Conservation (phyloP, 2,888 invertebrate species). For the Orgyia antiqua region DNA sequence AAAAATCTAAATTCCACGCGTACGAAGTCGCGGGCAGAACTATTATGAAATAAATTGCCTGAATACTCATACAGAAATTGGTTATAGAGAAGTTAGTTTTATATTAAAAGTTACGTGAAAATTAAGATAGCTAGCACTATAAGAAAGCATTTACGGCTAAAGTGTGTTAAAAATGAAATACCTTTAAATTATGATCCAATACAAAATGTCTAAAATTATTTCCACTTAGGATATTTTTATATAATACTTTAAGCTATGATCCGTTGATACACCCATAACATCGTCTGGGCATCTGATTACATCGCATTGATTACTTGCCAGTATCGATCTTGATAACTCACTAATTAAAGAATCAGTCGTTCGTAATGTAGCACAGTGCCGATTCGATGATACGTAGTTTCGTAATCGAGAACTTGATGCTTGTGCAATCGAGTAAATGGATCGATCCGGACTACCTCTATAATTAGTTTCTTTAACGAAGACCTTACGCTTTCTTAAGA, state of each 20-base stretch:
- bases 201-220: too few relatives aligned
- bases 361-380: conserved; percentile 22
- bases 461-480: conserved; percentile 61
- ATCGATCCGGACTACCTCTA: conserved; percentile 63
- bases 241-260: conserved; percentile 20
- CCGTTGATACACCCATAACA: conserved; percentile 39
- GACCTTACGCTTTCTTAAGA: conserved; percentile 46
- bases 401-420: conserved; percentile 59
- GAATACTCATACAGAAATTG: too few relatives aligned
- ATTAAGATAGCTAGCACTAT: too few relatives aligned
- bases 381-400: conserved; percentile 51
- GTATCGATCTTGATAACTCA: conserved; percentile 60
- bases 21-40: too few relatives aligned
- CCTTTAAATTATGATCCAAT: too few relatives aligned
- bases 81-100: too few relatives aligned
- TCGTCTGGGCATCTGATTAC: conserved; percentile 52
- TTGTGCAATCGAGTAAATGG: conserved; percentile 65
- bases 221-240: too few relatives aligned
- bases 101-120: too few relatives aligned
- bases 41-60: too few relatives aligned
- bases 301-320: conserved; percentile 49
- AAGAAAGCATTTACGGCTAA: too few relatives aligned
- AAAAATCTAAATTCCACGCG: too few relatives aligned
- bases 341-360: conserved; percentile 58
- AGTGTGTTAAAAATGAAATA: too few relatives aligned